Evolutionary conservation across 2,797 vertebrate species (phyloP).

Genomic region (Sebastes goodei): DNA sequence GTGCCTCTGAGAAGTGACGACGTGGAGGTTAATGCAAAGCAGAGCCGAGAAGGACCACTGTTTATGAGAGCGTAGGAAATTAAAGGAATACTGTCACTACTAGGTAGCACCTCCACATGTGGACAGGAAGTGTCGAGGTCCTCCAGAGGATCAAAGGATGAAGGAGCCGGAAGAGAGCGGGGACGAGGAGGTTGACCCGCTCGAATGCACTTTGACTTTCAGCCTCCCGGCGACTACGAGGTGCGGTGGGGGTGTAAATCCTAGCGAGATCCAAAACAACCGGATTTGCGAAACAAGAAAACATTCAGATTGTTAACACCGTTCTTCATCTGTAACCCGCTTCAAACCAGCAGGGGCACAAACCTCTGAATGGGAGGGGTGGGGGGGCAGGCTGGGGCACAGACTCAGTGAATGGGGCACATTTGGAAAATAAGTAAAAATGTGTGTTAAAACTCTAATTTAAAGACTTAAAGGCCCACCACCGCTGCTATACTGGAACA

Average conservation of each 20-base stretch:
- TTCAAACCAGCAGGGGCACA: neutral
- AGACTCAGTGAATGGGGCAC: neutral
- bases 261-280: conserved; percentile 22
- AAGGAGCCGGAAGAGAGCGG: conserved; percentile 10
- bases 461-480: neutral
- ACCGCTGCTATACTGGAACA: neutral
- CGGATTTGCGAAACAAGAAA: conserved; percentile 21
- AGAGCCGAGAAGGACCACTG: neutral
- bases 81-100: conserved; percentile 1
- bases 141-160: conserved; percentile 42
- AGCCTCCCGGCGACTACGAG: neutral
- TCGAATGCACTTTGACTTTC: conserved; percentile 46
- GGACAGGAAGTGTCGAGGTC: conserved; percentile 28
- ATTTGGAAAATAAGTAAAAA: neutral
- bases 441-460: neutral
- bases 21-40: conserved; percentile 5
- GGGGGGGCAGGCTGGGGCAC: neutral
- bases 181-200: conserved; percentile 10
- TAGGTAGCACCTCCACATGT: conserved; percentile 13
- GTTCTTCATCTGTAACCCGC: neutral
- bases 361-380: neutral
- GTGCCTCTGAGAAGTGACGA: conserved; percentile 22
- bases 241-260: conserved; percentile 7
- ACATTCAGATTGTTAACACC: neutral
- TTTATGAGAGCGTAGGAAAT: conserved; percentile 25